Evolutionary conservation across 2,113 vertebrate species (phyloP), one percentile per base, ranked within the genome.

Genomic region (Channa argus): DNA sequence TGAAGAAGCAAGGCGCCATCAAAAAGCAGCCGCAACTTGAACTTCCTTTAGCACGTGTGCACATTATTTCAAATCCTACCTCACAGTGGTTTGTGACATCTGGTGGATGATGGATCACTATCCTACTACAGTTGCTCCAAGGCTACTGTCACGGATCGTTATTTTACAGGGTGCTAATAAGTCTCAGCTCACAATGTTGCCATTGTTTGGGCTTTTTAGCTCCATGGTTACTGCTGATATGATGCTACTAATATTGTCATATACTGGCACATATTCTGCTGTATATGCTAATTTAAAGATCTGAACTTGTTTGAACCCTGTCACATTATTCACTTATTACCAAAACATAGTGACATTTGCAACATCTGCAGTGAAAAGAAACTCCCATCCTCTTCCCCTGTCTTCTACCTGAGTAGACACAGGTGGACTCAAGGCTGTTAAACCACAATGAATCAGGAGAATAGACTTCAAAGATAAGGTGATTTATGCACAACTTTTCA

Each of bases 381-480:
- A 41, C 5, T 10, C 3, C 39, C 0, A 2, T 39, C 56, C 37
- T 38, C 61, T 64, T 67, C 43, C 41, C 11, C 24, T 4, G 12
- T 24, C 51, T 70, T 64, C 44, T 47, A 73, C 65, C 63, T 71
- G 71, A 60, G 43, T 6, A 46, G 69, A 85, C 51, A 63, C 67
- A 2, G 58, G 38, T 3, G 0, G 58, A 71, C 51, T 62, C 0
- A 5, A 77, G 43, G 50, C 77, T 37, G 55, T 61, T 83, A 74
- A 86, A 73, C 33, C 15, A 13, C 47, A 11, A 64, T 62, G 75
- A 83, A 86, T 67, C 77, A 63, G 67, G 52, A 80, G 74, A 76
- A 81, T 46, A 80, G 55, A 63, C 87, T 85, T 92, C 82, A 89
- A 88, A 91, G 80, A 85, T 79, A 14, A 88, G 72, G 67, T 79